A percentile compares a stretch with the other conserved stretches of the same genome.
Conservation (phyloP, 2,113 vertebrate species). For the Calyptomena viridis region DNA sequence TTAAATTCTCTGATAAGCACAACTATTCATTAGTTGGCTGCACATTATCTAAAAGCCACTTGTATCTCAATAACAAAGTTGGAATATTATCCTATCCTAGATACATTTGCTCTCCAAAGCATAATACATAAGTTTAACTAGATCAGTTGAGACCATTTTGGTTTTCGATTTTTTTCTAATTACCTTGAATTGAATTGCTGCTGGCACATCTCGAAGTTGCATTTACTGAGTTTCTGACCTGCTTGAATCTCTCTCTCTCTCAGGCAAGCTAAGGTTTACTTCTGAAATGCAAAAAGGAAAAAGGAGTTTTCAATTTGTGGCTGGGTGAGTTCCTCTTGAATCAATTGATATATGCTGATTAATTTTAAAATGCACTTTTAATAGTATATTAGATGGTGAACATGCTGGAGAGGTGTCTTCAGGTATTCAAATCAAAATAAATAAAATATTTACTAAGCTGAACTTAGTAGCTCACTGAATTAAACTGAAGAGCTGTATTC, state of each 20-base stretch:
- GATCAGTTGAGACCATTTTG: background rate
- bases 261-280: background rate
- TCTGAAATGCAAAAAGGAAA: background rate
- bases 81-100: background rate
- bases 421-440: slow-evolving; percentile 29
- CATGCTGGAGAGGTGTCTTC: background rate
- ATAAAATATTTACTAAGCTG: slow-evolving; percentile 15
- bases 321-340: background rate
- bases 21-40: slow-evolving; percentile 44
- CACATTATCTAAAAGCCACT: slow-evolving; percentile 31
- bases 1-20: slow-evolving; percentile 66
- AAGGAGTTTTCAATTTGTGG: background rate
- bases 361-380: slow-evolving; percentile 18
- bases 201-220: background rate
- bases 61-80: background rate
- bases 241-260: background rate
- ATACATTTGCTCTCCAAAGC: slow-evolving; percentile 8
- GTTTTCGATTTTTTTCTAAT: background rate
- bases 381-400: background rate
- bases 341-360: background rate
- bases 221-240: background rate
- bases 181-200: slow-evolving; percentile 19
- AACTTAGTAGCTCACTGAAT: background rate
- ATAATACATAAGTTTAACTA: slow-evolving; percentile 18
- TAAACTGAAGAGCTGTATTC: background rate